Evolutionary conservation across 2,888 invertebrate species (phyloP).

Genomic region (Melieria crassipennis): DNA sequence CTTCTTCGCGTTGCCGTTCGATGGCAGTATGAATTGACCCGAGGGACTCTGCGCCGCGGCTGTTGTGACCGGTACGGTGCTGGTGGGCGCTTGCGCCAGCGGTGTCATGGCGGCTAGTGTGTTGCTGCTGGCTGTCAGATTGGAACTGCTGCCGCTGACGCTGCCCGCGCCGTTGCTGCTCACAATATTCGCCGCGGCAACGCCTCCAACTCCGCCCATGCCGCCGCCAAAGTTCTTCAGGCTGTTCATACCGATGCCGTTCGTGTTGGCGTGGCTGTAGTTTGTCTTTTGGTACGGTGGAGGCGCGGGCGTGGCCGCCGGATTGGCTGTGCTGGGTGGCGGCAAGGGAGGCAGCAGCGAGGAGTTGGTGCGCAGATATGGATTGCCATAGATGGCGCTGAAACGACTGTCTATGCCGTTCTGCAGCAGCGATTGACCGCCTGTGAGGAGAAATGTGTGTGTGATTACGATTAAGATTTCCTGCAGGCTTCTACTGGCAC

Average conservation of each 20-base stretch:
- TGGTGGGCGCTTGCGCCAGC: slow-evolving; percentile 67
- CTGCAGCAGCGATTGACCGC: slow-evolving; percentile 64
- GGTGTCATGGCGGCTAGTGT: slow-evolving; percentile 61
- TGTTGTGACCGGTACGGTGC: slow-evolving; percentile 67
- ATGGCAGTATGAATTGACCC: slow-evolving; percentile 66
- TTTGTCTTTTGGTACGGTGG: slow-evolving; percentile 74
- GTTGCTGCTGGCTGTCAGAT: slow-evolving; percentile 62
- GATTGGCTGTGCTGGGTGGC: slow-evolving; percentile 76
- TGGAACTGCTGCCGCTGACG: slow-evolving; percentile 71
- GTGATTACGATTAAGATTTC: background rate
- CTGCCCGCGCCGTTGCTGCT: slow-evolving; percentile 66
- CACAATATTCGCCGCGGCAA: slow-evolving; percentile 61
- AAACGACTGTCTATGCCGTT: slow-evolving; percentile 71
- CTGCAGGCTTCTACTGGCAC: background rate
- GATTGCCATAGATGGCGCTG: slow-evolving; percentile 90
- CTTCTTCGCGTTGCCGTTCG: slow-evolving; percentile 65
- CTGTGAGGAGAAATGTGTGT: background rate
- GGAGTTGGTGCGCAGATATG: slow-evolving; percentile 79
- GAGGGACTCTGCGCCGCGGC: slow-evolving; percentile 67
- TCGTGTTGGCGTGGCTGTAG: slow-evolving; percentile 49
- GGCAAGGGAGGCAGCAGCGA: slow-evolving; percentile 68
- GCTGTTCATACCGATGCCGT: slow-evolving; percentile 48
- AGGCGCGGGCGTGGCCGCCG: slow-evolving; percentile 82
- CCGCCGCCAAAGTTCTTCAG: slow-evolving; percentile 40
- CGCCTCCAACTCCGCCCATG: slow-evolving; percentile 71